phyloP scores from a whole-genome alignment of 64 coral and sea anemone species.

The Platygyra sinensis region DNA sequence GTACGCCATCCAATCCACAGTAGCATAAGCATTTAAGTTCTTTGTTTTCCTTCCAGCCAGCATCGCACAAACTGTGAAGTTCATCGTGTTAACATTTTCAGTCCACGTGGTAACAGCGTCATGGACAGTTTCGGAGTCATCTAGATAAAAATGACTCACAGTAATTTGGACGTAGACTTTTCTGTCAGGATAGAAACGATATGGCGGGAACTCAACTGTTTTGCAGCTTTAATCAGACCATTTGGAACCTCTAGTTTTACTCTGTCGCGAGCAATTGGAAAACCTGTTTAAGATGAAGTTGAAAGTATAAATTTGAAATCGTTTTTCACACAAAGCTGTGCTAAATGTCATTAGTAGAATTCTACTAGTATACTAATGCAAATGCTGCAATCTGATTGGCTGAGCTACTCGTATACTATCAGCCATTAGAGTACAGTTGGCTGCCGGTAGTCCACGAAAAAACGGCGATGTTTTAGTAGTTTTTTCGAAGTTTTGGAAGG shows the following conservation, averaged over 20 bases:
- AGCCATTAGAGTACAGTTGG: no score
- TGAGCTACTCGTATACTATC: no score
- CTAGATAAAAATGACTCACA: conserved; percentile 45
- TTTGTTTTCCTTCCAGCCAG: conserved; percentile 57
- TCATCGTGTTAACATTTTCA: conserved; percentile 13
- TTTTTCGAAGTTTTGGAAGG: no score
- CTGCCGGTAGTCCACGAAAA: no score
- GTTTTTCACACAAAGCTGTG: no score
- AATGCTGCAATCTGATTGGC: no score
- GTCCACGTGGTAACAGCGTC: conserved; percentile 46
- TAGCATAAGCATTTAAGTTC: conserved; percentile 23
- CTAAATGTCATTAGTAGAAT: no score
- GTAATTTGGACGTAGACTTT: conserved; percentile 45
- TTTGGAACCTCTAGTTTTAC: conserved; percentile 19
- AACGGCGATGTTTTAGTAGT: no score
- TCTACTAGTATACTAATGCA: no score
- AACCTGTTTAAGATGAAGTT: conserved; percentile 18
- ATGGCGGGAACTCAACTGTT: conserved; percentile 20
- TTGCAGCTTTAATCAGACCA: conserved; percentile 50
- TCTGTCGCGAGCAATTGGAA: conserved; percentile 31
- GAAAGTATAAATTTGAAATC: no score
- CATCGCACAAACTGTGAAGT: conserved; percentile 66
- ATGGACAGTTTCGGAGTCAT: conserved; percentile 43
- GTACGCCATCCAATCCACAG: conserved; percentile 46
- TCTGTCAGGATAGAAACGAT: conserved; percentile 19